These are phyloP conservation scores for Ostrea edulis DNA, from an alignment of 1,140 invertebrate genomes.

Conservation along the genomic window DNA sequence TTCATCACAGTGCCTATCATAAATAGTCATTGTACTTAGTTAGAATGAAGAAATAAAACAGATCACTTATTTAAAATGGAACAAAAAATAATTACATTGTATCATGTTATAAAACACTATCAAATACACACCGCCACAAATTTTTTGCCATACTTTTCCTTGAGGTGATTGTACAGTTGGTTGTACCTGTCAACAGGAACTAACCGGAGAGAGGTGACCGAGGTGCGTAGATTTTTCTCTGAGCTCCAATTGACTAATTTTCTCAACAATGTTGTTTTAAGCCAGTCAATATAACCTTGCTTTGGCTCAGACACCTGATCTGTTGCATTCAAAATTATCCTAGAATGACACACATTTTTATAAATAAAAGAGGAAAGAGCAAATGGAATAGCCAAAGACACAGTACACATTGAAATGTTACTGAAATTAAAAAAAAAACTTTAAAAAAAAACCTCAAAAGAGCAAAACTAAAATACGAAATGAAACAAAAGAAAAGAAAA, in stretches of 20 bases:
- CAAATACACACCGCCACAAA: slow-evolving; percentile 83
- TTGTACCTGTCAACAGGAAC: slow-evolving; percentile 27
- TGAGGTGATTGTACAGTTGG: background rate
- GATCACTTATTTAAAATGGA: too few relatives aligned
- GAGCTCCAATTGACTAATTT: slow-evolving; percentile 86
- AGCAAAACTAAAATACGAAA: too few relatives aligned
- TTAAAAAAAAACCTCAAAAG: too few relatives aligned
- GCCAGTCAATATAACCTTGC: slow-evolving; percentile 69
- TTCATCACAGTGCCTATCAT: background rate
- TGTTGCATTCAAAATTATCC: background rate
- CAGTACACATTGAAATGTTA: too few relatives aligned
- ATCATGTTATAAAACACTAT: background rate
- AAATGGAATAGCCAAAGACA: too few relatives aligned
- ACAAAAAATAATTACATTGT: background rate
- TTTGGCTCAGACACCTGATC: background rate
- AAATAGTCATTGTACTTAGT: background rate
- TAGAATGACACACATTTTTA: background rate
- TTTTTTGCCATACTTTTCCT: slow-evolving; percentile 73
- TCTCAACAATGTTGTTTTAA: slow-evolving; percentile 80
- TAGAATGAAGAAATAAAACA: too few relatives aligned
- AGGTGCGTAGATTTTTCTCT: slow-evolving; percentile 72
- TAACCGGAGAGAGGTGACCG: slow-evolving; percentile 82
- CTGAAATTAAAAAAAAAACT: too few relatives aligned
- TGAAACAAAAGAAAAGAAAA: too few relatives aligned
- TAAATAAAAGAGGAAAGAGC: too few relatives aligned